phyloP scores from a whole-genome alignment of 2,888 invertebrate species.

The Apamea epomidion region DNA sequence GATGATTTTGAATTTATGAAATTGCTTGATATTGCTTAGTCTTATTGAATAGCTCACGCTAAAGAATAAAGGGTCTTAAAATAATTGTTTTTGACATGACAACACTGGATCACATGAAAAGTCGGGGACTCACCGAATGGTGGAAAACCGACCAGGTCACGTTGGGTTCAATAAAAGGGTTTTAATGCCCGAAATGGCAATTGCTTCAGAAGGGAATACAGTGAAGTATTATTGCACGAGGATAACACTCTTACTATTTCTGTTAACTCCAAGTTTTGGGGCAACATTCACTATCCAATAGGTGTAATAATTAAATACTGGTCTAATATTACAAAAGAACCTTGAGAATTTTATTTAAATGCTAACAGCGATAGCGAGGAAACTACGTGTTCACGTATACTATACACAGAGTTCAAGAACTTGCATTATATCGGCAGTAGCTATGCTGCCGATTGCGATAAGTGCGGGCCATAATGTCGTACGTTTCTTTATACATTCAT shows the following conservation, averaged over 20 bases:
- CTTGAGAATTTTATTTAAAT: constrained; percentile 12
- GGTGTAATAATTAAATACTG: neutral
- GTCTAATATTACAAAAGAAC: constrained; percentile 10
- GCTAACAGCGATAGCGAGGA: constrained; percentile 7
- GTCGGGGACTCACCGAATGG: no score
- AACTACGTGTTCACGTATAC: neutral
- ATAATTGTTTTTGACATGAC: neutral
- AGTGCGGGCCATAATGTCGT: constrained; percentile 9
- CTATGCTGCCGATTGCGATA: constrained; percentile 35
- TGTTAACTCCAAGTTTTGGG: neutral
- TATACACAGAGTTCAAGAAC: constrained; percentile 1
- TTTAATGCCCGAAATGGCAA: neutral
- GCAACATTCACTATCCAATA: neutral
- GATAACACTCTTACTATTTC: neutral
- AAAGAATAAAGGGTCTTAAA: neutral
- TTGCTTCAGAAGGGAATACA: neutral
- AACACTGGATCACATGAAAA: neutral
- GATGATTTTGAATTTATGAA: neutral
- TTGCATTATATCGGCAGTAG: constrained; percentile 11
- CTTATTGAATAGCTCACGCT: neutral
- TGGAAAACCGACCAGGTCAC: neutral
- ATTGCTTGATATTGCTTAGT: neutral
- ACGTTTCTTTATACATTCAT: constrained; percentile 3
- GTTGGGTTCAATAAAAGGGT: neutral
- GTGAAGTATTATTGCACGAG: neutral